phyloP scores from a whole-genome alignment of 1,140 invertebrate species.

The Atta colombica region DNA sequence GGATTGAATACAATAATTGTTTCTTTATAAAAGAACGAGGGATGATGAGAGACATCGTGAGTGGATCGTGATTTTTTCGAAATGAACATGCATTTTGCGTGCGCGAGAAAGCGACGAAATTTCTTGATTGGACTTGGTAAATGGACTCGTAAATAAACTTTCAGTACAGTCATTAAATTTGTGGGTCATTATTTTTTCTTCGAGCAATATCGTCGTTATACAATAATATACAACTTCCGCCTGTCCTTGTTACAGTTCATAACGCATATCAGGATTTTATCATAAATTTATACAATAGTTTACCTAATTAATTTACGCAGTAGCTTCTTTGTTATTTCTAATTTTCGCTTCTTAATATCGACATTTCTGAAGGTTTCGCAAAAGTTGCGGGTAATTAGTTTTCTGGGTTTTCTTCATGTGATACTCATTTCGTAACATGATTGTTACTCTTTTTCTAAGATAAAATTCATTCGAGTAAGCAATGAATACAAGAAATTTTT shows the following conservation, averaged over 20 bases:
- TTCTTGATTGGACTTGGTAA: conserved; percentile 17
- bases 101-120: conserved; percentile 26
- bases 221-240: conserved; percentile 6
- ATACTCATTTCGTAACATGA: not conserved
- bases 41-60: not conserved
- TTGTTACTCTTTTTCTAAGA: not conserved
- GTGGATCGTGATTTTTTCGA: not conserved
- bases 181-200: conserved; percentile 46
- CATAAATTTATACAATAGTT: conserved; percentile 22
- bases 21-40: not conserved
- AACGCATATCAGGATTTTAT: not conserved
- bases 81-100: not conserved
- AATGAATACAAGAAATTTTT: not conserved
- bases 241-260: conserved; percentile 29
- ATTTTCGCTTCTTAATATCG: not conserved
- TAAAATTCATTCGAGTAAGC: not conserved
- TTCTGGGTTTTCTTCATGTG: not conserved
- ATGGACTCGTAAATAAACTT: conserved; percentile 53
- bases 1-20: not conserved
- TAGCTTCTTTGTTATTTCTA: not conserved
- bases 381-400: not conserved
- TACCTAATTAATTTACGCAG: not conserved
- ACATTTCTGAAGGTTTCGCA: not conserved
- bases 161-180: conserved; percentile 44
- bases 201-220: not conserved